Base-by-base conservation (phyloP, 2,113 vertebrate genomes). In the Ptilonorhynchus violaceus region DNA sequence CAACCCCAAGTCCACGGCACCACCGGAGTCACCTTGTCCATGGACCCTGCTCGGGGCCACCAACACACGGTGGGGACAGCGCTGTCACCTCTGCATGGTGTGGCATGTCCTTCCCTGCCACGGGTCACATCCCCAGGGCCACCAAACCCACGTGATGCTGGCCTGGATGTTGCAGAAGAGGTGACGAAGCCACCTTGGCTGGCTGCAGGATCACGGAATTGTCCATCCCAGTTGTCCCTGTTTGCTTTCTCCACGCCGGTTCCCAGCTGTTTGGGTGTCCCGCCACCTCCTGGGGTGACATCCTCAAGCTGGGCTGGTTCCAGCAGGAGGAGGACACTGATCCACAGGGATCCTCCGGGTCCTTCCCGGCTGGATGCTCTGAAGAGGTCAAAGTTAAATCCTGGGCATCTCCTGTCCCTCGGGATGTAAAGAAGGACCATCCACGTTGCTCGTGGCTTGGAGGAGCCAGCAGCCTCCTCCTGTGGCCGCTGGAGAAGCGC, bases 61-160 rank as follows among this genome's bases (percentile, higher is more conserved):
- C 63, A 41, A 2, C 3, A 0, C 0, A 0, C 5, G n/a, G 10
- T 44, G 37, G n/a, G 62, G 62, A 72, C 12, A 23, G 18, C 5
- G 0, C 6, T 1, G 3, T 58, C 77, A 63, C 24, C 58, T 70
- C 22, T 41, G 47, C 13, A 5, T 20, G 35, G 7, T 31, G 53
- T 58, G 79, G 7, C n/a, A 17, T 4, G 11, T 52, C 64, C 76
- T 46, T 41, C 35, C 15, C 47, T 63, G 22, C 52, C 58, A 13
- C 0, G 1, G 15, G 11, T 44, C 35, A 39, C 1, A 0, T 66
- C 56, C 58, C 31, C 68, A 62, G n/a, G 42, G 63, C 39, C 56
- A 56, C 67, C 46, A 24, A 59, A 14, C 31, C 44, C 72, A 15
- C 7, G 41, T 22, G 39, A 6, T 10, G 4, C 24, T 35, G 42